These are phyloP conservation scores for Chaetophractus vellerosus DNA, from an alignment of 2,797 vertebrate species.

Conservation along the genomic window DNA sequence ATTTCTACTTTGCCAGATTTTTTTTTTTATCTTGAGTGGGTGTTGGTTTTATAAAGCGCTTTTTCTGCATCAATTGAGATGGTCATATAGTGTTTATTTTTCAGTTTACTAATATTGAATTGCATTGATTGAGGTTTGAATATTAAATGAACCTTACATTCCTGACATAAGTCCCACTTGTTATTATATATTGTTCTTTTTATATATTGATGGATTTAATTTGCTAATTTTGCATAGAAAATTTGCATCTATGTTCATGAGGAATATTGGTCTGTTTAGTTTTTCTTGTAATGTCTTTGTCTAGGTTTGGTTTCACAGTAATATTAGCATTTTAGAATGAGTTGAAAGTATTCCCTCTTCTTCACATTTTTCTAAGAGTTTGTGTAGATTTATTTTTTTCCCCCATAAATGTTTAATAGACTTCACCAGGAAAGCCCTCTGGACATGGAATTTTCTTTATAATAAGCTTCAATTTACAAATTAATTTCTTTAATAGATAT, in stretches of 20 bases:
- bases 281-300: background rate
- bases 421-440: background rate
- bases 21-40: background rate
- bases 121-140: background rate
- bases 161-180: background rate
- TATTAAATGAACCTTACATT: background rate
- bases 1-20: background rate
- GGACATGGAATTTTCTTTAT: background rate
- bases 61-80: background rate
- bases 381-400: background rate
- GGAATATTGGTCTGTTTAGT: background rate
- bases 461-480: constrained; percentile 1
- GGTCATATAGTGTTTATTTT: background rate
- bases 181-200: background rate
- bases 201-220: background rate
- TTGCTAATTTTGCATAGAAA: constrained; percentile 12
- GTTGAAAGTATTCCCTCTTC: background rate
- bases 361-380: background rate
- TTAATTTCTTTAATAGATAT: background rate
- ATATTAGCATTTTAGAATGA: constrained; percentile 16
- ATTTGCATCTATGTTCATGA: background rate
- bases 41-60: background rate
- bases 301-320: background rate
- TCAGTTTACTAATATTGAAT: constrained; percentile 37
- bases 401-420: background rate